Percentiles rank a stretch among this genome's conserved stretches.
phyloP scores from a whole-genome alignment of 2,888 invertebrate species.

The Lamproptera curius region DNA sequence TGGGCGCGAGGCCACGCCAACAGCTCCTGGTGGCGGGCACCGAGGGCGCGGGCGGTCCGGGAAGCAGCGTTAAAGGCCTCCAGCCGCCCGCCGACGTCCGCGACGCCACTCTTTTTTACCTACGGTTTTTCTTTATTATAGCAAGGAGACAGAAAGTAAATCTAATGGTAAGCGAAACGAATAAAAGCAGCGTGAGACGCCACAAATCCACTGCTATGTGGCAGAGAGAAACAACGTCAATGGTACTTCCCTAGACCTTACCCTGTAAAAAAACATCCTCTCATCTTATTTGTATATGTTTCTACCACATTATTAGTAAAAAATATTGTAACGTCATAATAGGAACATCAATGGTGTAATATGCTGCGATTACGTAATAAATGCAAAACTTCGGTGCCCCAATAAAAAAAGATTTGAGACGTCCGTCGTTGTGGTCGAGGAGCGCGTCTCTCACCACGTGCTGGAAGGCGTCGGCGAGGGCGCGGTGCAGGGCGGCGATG shows the following conservation, averaged over 20 bases:
- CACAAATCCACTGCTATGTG: no score
- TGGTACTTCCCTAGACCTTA: no score
- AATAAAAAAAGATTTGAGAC: background rate
- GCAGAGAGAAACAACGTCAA: no score
- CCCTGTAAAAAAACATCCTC: no score
- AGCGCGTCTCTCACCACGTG: conserved; percentile 38
- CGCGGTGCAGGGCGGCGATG: conserved; percentile 81
- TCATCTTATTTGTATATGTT: no score
- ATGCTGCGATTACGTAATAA: background rate
- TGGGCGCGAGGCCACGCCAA: conserved; percentile 94
- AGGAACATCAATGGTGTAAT: no score
- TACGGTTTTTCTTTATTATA: no score
- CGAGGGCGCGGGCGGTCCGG: conserved; percentile 87
- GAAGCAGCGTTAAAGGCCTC: conserved; percentile 50
- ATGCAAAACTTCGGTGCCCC: background rate
- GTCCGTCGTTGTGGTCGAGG: background rate
- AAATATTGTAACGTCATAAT: no score
- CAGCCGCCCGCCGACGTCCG: conserved; percentile 35
- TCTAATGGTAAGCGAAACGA: no score
- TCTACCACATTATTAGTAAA: no score
- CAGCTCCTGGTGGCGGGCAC: conserved; percentile 89
- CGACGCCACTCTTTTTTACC: conserved; percentile 11
- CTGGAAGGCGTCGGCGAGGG: conserved; percentile 91
- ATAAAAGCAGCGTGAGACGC: no score
- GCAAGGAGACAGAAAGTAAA: no score